These are phyloP conservation scores for Bambusicola thoracicus DNA, from an alignment of 2,113 vertebrate genomes.

Conservation along the genomic window DNA sequence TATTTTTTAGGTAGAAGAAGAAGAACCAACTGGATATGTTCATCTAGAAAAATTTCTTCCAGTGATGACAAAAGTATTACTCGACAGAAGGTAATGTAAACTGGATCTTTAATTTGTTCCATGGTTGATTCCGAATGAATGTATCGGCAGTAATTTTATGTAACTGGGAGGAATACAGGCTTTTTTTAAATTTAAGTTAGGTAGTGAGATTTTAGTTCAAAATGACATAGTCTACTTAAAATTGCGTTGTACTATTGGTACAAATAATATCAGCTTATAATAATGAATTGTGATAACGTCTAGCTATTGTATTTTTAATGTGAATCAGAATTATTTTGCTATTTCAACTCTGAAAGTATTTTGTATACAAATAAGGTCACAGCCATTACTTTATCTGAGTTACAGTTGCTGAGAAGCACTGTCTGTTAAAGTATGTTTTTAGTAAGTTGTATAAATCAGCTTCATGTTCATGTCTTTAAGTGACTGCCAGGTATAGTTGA, in stretches of 20 bases:
- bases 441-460: not conserved
- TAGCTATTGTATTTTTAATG: not conserved
- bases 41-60: slow-evolving; percentile 90
- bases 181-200: no score
- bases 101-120: not conserved
- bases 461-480: not conserved
- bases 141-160: not conserved
- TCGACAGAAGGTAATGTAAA: slow-evolving; percentile 83
- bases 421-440: not conserved
- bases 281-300: not conserved
- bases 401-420: not conserved
- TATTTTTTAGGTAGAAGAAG: slow-evolving; percentile 87
- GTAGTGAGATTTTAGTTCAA: slow-evolving; percentile 2
- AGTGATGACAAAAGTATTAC: slow-evolving; percentile 85
- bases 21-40: slow-evolving; percentile 86
- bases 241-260: not conserved
- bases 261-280: not conserved
- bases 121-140: not conserved
- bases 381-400: not conserved
- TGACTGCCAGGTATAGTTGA: not conserved
- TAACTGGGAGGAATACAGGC: not conserved
- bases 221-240: not conserved
- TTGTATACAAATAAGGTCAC: not conserved
- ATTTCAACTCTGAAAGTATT: slow-evolving; percentile 7
- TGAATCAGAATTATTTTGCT: slow-evolving; percentile 26